A percentile compares a stretch with the other conserved stretches of the same genome.
phyloP scores from a whole-genome alignment of 2,797 vertebrate species.

The Acanthis flammea region DNA sequence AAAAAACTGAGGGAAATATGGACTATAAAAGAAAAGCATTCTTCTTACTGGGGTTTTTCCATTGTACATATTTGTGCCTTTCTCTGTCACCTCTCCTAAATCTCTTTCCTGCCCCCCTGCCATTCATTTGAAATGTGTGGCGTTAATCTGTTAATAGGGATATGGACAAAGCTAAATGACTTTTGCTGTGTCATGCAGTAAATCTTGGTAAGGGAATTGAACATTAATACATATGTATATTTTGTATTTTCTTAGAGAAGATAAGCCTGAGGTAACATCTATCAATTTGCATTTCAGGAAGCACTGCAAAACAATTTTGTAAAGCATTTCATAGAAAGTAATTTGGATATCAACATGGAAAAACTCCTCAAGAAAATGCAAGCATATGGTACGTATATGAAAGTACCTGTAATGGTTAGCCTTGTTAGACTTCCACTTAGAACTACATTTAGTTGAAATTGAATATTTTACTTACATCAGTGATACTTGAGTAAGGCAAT shows the following conservation, averaged over 20 bases:
- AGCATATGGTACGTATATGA: slow-evolving; percentile 60
- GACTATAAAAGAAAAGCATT: rapidly evolving
- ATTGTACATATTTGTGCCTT: not conserved
- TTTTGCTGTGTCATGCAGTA: not conserved
- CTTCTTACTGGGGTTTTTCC: not conserved
- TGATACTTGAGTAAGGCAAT: not conserved
- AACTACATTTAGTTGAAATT: not conserved
- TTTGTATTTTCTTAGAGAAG: not conserved
- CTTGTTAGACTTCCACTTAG: not conserved
- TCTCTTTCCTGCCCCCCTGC: rapidly evolving
- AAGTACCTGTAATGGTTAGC: not conserved
- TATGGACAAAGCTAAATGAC: not conserved
- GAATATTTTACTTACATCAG: not conserved
- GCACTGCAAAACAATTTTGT: slow-evolving; percentile 67
- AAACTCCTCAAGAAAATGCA: slow-evolving; percentile 58
- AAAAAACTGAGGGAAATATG: not conserved
- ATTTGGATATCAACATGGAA: slow-evolving; percentile 59
- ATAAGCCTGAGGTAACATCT: not conserved
- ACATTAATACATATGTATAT: not conserved
- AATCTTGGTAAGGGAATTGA: not conserved
- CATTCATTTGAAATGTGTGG: not conserved
- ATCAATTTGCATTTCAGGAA: slow-evolving; percentile 58
- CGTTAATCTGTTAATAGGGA: not conserved
- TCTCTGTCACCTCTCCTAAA: not conserved
- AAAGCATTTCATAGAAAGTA: slow-evolving; percentile 69